Percentiles rank a stretch among this genome's conserved stretches.
phyloP scores from a whole-genome alignment of 2,797 vertebrate genomes.

The Buphagus erythrorhynchus region DNA sequence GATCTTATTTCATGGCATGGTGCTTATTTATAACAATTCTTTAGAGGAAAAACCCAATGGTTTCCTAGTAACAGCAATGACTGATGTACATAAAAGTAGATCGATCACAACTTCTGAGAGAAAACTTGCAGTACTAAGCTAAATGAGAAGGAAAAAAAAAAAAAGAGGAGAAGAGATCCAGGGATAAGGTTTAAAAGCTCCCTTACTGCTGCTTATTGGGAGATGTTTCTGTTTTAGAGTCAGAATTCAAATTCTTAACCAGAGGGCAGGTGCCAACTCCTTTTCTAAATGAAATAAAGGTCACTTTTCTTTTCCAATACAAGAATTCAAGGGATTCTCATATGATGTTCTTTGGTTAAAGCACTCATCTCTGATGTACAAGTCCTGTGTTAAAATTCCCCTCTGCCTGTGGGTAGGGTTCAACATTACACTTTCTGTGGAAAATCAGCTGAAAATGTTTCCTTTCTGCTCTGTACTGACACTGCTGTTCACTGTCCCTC shows the following conservation, averaged over 20 bases:
- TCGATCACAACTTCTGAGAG: conserved; percentile 27
- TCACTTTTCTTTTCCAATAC: neutral
- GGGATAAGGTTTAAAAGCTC: neutral
- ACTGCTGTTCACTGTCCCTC: neutral
- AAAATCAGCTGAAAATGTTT: neutral
- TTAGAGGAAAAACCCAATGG: conserved; percentile 32
- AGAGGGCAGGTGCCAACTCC: neutral
- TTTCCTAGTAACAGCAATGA: conserved; percentile 57
- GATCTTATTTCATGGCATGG: conserved; percentile 8
- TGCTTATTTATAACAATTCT: conserved; percentile 45
- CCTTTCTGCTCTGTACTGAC: neutral
- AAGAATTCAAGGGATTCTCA: neutral
- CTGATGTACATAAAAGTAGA: conserved; percentile 41
- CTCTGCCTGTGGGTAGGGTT: neutral
- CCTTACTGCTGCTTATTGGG: neutral
- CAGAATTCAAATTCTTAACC: neutral
- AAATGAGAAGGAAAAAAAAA: neutral
- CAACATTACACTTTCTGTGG: neutral
- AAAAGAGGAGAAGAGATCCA: neutral
- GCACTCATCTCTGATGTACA: neutral
- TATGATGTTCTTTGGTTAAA: neutral
- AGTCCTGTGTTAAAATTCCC: neutral
- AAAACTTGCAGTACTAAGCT: conserved; percentile 40
- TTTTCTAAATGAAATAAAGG: neutral
- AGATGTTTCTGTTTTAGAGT: neutral